Evolutionary conservation across 2,113 vertebrate genomes (phyloP).

Genomic region (Megaptera novaeangliae): DNA sequence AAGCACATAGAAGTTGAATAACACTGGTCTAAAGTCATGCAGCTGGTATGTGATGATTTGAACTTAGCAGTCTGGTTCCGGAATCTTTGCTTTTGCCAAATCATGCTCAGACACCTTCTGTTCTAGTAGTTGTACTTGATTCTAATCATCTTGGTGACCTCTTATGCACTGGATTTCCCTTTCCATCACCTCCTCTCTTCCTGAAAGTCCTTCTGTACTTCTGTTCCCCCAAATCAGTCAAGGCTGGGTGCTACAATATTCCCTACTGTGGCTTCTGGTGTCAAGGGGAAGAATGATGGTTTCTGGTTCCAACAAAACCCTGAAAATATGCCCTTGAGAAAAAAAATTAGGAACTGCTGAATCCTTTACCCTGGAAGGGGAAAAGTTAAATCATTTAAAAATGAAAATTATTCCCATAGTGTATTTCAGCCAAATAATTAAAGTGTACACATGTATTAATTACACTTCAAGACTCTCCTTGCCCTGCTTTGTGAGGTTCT

Average conservation of each 20-base stretch:
- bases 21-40: not conserved
- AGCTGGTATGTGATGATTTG: not conserved
- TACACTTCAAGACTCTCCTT: not conserved
- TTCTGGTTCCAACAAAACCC: not conserved
- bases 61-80: not conserved
- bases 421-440: conserved; percentile 59
- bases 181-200: not conserved
- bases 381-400: conserved; percentile 13
- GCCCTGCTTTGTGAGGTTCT: not conserved
- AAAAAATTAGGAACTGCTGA: not conserved
- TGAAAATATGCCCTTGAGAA: not conserved
- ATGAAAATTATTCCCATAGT: conserved; percentile 34
- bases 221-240: not conserved
- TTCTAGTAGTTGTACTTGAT: not conserved
- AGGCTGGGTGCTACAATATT: not conserved
- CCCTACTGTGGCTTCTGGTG: not conserved
- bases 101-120: not conserved
- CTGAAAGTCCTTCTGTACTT: not conserved
- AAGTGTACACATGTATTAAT: conserved; percentile 28
- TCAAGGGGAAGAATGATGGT: not conserved
- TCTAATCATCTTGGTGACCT: not conserved
- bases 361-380: not conserved
- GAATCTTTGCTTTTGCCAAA: not conserved
- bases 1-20: not conserved
- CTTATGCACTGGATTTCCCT: not conserved